Base-by-base conservation (phyloP, 2,113 vertebrate species). In the Petromus typicus region DNA sequence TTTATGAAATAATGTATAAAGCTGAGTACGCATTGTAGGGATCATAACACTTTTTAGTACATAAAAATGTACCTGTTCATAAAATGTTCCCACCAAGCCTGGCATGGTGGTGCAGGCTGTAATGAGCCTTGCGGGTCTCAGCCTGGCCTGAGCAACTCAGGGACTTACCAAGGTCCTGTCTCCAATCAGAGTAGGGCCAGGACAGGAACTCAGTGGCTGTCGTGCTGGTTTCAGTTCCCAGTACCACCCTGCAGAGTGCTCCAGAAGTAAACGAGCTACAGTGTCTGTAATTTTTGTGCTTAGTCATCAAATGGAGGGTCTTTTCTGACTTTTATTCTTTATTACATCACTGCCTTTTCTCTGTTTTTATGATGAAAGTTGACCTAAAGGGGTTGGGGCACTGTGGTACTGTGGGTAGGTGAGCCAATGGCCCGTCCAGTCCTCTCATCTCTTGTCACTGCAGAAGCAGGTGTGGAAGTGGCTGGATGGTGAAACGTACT, bases 401-500 rank as follows among this genome's bases (percentile, higher is more conserved):
- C 14, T 2, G 0, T 12, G 14, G 4, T 54, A 67, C 73, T 23
- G 56, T 3, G 79, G 32, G 25, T 3, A 32, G 2, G 45, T 0
- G 3, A 0, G 0, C 1, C 0, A 0, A 7, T 51, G 9, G 56
- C 0, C 3, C 13, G 9, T 2, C 3, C 0, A 0, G 63, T 56
- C 95, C 76, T 96, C n/a, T 20, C 1, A 0, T 34, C 2, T 7
- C 59, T 16, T 91, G 51, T 82, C 40, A 3, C 12, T 22, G 12
- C 94, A 98, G 98, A 95, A 0, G 0, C 81, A 6, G 5, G 9
- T 9, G 6, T 98, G 98, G 98, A 63, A 83, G 85, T 98, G 98
- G 98, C 2, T 5, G 0, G 95, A 1, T 0, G 98, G 98, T 3
- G 3, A 54, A 37, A 0, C 2, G 0, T 94, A 95, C 80, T 13